Base-by-base conservation (phyloP, 2,113 vertebrate species). In the Cavia porcellus region DNA sequence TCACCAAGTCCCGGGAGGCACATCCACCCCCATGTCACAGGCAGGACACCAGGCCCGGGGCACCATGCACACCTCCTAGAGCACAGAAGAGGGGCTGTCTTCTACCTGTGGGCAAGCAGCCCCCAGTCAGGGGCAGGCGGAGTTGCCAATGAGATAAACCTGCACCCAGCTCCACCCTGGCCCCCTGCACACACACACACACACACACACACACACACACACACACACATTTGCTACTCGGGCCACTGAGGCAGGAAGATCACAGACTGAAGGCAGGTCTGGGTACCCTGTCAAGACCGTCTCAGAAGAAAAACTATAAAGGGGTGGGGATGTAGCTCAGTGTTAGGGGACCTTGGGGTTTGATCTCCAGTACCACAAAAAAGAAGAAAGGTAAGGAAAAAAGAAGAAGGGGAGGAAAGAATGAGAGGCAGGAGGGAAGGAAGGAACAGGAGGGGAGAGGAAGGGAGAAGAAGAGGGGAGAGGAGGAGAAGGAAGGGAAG, bases 151-250 rank as follows among this genome's bases (percentile, higher is more conserved):
- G 35, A 68, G 35, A 92, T 17, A 30, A 68, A 66, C 57, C 72
- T 38, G 83, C 0, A 1, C 5, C 68, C 2, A 20, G 42, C 35
- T 13, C 59, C 45, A 30, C 0, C 0, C 32, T 30, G 45, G 38
- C 50, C 55, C 22, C 38, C 30, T 50, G 77, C 13, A 1, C 47
- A 3, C 47, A 28, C 24, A 8, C 47, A 12, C 75, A 52, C 47
- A 28, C 24, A 8, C 47, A 24, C 75, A 52, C 77, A 47, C 24
- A 8, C 47, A 24, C 50, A 52, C 50, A 52, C 50, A 52, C 50
- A 52, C 77, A 47, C 24, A 8, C 47, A 24, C 75, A n/a, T n/a
- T 50, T 50, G 75, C 47, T 79, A 52, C 47, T 80, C 77, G 35
- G 28, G 47, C 50, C 1, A 1, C 50, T 55, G 17, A 55, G 50